These are phyloP conservation scores for Gadus macrocephalus DNA, from an alignment of 2,113 vertebrate genomes.

Conservation along the genomic window DNA sequence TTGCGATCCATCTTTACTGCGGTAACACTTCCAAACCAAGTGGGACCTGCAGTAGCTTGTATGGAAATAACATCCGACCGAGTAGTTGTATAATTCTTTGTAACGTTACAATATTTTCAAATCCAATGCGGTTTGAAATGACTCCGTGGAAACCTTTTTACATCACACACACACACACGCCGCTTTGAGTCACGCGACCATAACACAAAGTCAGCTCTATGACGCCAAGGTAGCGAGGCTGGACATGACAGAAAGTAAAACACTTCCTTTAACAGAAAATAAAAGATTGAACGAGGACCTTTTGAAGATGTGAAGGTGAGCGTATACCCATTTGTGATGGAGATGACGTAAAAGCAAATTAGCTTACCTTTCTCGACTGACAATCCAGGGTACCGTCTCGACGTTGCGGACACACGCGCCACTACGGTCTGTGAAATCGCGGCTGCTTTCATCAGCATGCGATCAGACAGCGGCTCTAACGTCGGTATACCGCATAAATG, in stretches of 20 bases:
- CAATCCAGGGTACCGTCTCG: constrained; percentile 63
- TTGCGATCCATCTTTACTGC: constrained; percentile 34
- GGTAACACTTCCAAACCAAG: constrained; percentile 51
- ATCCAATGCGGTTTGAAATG: too few relatives aligned
- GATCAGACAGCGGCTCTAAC: too few relatives aligned
- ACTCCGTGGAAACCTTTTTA: too few relatives aligned
- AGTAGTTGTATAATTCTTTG: not conserved
- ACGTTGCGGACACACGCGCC: constrained; percentile 49
- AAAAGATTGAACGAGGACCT: too few relatives aligned
- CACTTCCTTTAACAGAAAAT: not conserved
- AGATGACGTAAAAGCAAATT: not conserved
- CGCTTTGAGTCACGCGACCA: not conserved
- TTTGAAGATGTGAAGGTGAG: not conserved
- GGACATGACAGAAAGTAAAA: not conserved
- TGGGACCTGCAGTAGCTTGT: not conserved
- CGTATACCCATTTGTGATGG: not conserved
- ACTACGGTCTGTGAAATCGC: constrained; percentile 33
- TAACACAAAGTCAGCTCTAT: constrained; percentile 22
- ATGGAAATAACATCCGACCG: not conserved
- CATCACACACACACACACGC: too few relatives aligned
- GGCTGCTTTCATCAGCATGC: not conserved
- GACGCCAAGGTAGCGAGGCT: not conserved
- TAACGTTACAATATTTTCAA: not conserved
- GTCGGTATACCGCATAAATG: too few relatives aligned
- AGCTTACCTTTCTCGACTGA: constrained; percentile 59